Conservation (phyloP, 2,888 invertebrate genomes). For the Flabesymbios commensalis region DNA sequence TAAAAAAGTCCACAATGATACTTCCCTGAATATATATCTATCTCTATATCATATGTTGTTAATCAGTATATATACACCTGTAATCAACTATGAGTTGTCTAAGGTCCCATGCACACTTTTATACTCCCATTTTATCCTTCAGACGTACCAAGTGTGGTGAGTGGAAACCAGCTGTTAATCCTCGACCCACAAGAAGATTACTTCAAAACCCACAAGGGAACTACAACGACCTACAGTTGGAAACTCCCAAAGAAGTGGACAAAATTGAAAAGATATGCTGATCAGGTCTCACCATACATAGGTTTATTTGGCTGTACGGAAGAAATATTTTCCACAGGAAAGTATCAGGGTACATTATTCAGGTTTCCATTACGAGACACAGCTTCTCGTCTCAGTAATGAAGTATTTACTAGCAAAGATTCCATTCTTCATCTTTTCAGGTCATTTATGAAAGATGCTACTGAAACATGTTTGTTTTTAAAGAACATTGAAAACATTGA, state of each 20-base stretch:
- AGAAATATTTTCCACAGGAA: conserved; percentile 27
- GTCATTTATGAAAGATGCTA: too few relatives aligned
- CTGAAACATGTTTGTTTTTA: too few relatives aligned
- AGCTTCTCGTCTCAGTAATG: conserved; percentile 43
- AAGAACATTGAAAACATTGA: too few relatives aligned
- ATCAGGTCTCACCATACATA: conserved; percentile 40
- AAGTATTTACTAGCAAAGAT: too few relatives aligned
- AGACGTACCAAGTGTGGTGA: conserved; percentile 50
- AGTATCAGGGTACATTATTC: conserved; percentile 48
- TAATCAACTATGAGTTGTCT: too few relatives aligned
- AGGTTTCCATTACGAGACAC: conserved; percentile 48
- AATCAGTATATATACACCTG: too few relatives aligned
- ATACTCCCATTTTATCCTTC: conserved; percentile 24
- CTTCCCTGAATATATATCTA: too few relatives aligned
- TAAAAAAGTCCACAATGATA: too few relatives aligned
- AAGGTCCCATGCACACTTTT: too few relatives aligned
- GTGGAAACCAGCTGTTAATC: conserved; percentile 44
- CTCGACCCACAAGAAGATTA: conserved; percentile 48
- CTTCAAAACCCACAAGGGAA: conserved; percentile 29
- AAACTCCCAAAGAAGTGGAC: conserved; percentile 18
- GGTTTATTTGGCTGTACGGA: too few relatives aligned
- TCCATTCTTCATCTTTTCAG: too few relatives aligned
- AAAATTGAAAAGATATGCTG: conserved; percentile 15
- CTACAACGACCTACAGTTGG: conserved; percentile 36
- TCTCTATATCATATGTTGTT: too few relatives aligned